phyloP scores from a whole-genome alignment of 2,797 vertebrate species.

The Loriculus beryllinus region DNA sequence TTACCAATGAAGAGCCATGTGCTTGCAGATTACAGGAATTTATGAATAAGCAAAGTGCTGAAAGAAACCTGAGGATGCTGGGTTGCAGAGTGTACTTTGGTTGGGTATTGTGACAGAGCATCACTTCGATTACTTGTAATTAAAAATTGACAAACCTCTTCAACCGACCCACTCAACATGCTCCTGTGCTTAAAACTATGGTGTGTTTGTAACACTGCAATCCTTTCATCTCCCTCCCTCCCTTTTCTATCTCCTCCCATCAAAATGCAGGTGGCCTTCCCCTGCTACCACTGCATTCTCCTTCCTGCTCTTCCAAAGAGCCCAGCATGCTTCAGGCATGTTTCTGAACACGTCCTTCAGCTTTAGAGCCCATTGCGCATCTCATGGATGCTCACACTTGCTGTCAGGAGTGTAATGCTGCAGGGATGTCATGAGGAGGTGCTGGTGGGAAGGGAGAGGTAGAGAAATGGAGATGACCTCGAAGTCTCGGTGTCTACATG shows the following conservation, averaged over 20 bases:
- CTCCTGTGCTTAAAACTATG: neutral
- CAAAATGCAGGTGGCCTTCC: neutral
- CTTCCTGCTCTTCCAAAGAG: neutral
- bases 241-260: neutral
- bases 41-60: neutral
- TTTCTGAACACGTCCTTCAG: neutral
- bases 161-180: neutral
- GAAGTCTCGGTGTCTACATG: rapidly evolving
- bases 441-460: neutral
- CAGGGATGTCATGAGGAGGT: neutral
- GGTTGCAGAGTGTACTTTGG: neutral
- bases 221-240: neutral
- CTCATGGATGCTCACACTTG: neutral
- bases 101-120: slow-evolving; percentile 47
- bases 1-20: slow-evolving; percentile 42
- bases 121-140: slow-evolving; percentile 19
- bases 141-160: slow-evolving; percentile 3
- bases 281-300: neutral
- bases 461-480: neutral
- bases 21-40: slow-evolving; percentile 40
- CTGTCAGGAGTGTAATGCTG: rapidly evolving
- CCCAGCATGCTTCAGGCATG: rapidly evolving
- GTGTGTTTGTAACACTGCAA: rapidly evolving
- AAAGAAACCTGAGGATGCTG: neutral
- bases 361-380: neutral